Base-by-base conservation (phyloP, 2,797 vertebrate species). In the Lepilemur ruficaudatus region DNA sequence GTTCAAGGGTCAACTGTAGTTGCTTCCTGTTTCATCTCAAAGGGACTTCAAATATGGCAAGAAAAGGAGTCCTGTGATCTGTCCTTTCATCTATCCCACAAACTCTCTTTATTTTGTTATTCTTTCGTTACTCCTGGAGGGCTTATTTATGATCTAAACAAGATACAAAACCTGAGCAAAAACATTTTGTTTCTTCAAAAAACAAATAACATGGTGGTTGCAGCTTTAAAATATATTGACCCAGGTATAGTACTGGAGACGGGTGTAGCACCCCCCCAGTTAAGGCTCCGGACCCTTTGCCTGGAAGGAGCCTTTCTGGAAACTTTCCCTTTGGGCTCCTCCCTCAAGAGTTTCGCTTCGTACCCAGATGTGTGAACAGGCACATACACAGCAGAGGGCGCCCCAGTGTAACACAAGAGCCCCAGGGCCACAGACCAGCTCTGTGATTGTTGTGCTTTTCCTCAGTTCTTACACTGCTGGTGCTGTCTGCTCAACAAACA, bases 361-460 rank as follows among this genome's bases (percentile, higher is more conserved):
- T 65, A 50, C 38, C 9, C 43, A n/a, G 32, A 15, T 46, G 35
- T 85, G 43, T 61, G 93, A 41, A 61, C 20, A 87, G 75, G 38
- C 59, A 38, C 48, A 57, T 13, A 15, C 43, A 63, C 96, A 93
- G 96, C 85, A 98, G 97, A 96, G 96, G 97, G 97, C 69, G 89
- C 85, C 83, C 72, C 52, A 8, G 61, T 17, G 82, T 28, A 91
- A 95, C 7, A 50, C 35, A 88, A 84, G 48, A 82, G 25, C 22
- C 30, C 78, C 32, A 1, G 72, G 57, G 10, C 30, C 30, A 12
- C 28, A 2, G 7, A 52, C 0, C 20, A 25, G 15, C 25, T 38
- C 50, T 5, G n/a, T 1, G 20, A 55, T 63, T 12, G 28, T 2
- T 1, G 57, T 25, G 22, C 28, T 15, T 87, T 81, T 90, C 48